Conservation (phyloP, 2,888 invertebrate species). For the Drosophila affinis region DNA sequence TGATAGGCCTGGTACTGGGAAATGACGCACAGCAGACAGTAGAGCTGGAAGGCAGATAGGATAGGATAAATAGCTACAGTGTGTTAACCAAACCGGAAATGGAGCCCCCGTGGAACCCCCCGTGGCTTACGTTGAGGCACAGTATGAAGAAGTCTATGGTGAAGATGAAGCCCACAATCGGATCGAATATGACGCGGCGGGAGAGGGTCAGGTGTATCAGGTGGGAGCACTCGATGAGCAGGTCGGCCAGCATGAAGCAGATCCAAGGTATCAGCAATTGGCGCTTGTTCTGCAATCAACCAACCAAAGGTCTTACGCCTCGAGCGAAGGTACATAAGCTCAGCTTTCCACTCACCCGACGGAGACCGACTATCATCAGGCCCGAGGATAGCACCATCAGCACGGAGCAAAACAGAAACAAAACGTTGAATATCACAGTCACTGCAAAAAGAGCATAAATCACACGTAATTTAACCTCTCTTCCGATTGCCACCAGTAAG, state of each 20-base stretch:
- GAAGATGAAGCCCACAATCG: conserved; percentile 89
- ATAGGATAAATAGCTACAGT: background rate
- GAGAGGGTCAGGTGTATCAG: conserved; percentile 87
- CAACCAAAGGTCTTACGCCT: conserved; percentile 6
- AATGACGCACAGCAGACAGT: conserved; percentile 92
- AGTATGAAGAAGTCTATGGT: conserved; percentile 91
- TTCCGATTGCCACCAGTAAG: background rate
- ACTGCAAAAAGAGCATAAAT: conserved; percentile 85
- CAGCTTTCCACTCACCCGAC: conserved; percentile 86
- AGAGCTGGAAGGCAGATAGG: conserved; percentile 86
- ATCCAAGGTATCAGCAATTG: conserved; percentile 91
- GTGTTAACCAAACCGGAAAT: background rate
- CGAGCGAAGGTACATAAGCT: background rate
- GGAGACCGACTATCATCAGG: conserved; percentile 88
- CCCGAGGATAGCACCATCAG: conserved; percentile 88
- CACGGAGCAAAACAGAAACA: conserved; percentile 87
- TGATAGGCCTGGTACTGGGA: conserved; percentile 93
- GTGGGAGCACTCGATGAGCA: conserved; percentile 88
- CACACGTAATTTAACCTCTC: conserved; percentile 40
- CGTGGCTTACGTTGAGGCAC: conserved; percentile 90
- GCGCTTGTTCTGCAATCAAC: conserved; percentile 87
- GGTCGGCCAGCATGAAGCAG: conserved; percentile 87
- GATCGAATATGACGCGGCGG: conserved; percentile 89
- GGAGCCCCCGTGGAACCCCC: too few relatives aligned
- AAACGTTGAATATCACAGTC: conserved; percentile 89